Evolutionary conservation across 2,888 invertebrate species (phyloP), one percentile per base, ranked within the genome.

Genomic region (Drosophila suboccidentalis): DNA sequence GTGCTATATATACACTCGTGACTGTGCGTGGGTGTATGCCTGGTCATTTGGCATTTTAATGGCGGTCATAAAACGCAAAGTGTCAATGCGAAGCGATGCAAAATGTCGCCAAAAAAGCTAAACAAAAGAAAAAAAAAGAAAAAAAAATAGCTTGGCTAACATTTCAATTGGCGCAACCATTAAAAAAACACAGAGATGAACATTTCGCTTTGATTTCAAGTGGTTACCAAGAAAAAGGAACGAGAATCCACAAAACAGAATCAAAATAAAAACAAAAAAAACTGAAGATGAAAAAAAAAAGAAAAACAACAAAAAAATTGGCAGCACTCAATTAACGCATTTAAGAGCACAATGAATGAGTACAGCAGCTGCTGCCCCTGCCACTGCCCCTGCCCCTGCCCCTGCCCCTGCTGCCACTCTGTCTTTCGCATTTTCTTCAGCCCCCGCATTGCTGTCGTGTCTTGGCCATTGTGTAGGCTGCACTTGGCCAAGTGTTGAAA

Each of bases 291-390:
- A 63, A 29, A 39, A 32, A 32, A 22, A 55, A n/a, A n/a, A 41
- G 13, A 38, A 11, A 26, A 61, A 11, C 22, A 51, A 70, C 72
- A 71, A 78, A 78, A 78, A 78, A 83, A 78, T 84, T 87, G 89
- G 69, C 72, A 72, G 74, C 85, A 87, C 89, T 86, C 88, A 86
- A 86, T 86, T 86, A 86, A 86, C 87, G 85, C 82, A 82, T 89
- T 89, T 87, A 74, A 87, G 74, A 87, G 67, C 69, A 79, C 71
- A 84, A 79, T 79, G 77, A 60, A 70, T 65, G 50, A 29, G 36
- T 36, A 36, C 74, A 66, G 50, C 73, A 61, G 58, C 75, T 61
- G 74, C 47, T 46, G 38, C 46, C 46, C 2, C 26, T 26, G 6
- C 43, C 46, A 2, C 22, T 22, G 3, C 46, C 46, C 15, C 44